These are phyloP conservation scores for Phataginus tricuspis DNA, from an alignment of 2,797 vertebrate species.

Conservation along the genomic window DNA sequence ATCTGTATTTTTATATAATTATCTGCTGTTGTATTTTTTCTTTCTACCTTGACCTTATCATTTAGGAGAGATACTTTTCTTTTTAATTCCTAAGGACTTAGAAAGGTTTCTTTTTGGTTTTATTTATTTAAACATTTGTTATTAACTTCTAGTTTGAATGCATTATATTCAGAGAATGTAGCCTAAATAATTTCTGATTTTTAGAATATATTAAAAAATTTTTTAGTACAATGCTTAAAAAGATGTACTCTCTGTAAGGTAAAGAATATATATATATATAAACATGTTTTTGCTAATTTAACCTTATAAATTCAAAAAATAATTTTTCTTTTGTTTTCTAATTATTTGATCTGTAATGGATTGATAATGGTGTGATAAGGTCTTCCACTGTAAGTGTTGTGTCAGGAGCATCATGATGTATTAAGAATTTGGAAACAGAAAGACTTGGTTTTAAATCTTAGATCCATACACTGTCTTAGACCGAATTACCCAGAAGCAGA, in stretches of 20 bases:
- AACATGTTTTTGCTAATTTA: not conserved
- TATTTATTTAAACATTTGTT: slow-evolving; percentile 39
- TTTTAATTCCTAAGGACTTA: not conserved
- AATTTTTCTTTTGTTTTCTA: not conserved
- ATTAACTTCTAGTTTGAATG: slow-evolving; percentile 1
- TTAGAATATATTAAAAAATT: not conserved
- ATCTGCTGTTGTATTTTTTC: not conserved
- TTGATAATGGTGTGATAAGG: not conserved
- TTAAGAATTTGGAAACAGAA: not conserved
- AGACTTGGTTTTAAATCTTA: not conserved
- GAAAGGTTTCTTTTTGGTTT: slow-evolving; percentile 13
- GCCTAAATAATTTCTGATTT: not conserved
- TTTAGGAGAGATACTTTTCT: not conserved
- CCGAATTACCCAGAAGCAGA: not conserved
- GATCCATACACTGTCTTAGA: not conserved
- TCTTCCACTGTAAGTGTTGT: not conserved
- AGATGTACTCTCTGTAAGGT: not conserved
- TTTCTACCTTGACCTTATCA: not conserved
- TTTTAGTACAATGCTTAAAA: not conserved
- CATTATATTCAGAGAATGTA: not conserved
- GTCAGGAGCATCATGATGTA: not conserved
- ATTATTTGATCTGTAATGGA: not conserved
- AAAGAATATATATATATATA: not conserved
- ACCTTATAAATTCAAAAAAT: not conserved
- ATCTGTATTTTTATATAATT: not conserved